Evolutionary conservation across 2,113 vertebrate species (phyloP).

Genomic region (Laticauda colubrina): DNA sequence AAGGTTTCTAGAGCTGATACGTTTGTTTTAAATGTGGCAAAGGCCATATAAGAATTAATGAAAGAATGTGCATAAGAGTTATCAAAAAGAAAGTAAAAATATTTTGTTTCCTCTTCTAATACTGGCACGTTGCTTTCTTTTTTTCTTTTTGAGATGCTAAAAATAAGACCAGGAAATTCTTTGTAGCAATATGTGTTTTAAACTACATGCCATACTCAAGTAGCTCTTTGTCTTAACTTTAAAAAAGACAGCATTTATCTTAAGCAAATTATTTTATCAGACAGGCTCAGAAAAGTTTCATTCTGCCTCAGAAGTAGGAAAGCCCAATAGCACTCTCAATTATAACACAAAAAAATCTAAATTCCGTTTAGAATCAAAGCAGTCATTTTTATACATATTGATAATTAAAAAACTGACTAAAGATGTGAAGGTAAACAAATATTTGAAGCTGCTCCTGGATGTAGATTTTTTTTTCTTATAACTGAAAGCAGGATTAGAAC

Average conservation of each 20-base stretch:
- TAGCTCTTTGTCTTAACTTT: constrained; percentile 67
- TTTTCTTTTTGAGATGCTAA: constrained; percentile 65
- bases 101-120: constrained; percentile 16
- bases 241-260: constrained; percentile 57
- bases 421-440: background rate
- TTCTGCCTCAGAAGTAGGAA: constrained; percentile 35
- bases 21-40: background rate
- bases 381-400: background rate
- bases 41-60: constrained; percentile 17
- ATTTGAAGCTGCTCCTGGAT: background rate
- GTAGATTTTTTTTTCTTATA: background rate
- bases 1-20: background rate
- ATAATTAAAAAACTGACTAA: rapidly evolving
- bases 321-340: background rate
- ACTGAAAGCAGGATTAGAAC: background rate
- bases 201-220: constrained; percentile 62
- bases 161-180: constrained; percentile 75
- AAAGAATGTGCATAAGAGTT: background rate
- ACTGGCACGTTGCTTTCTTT: constrained; percentile 15
- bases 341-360: constrained; percentile 10
- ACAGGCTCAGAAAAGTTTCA: constrained; percentile 35
- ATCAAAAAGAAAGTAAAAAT: constrained; percentile 20
- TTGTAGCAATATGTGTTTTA: constrained; percentile 64
- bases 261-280: constrained; percentile 50
- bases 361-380: background rate